Conservation (phyloP, 2,888 invertebrate species). For the Melieria picta region DNA sequence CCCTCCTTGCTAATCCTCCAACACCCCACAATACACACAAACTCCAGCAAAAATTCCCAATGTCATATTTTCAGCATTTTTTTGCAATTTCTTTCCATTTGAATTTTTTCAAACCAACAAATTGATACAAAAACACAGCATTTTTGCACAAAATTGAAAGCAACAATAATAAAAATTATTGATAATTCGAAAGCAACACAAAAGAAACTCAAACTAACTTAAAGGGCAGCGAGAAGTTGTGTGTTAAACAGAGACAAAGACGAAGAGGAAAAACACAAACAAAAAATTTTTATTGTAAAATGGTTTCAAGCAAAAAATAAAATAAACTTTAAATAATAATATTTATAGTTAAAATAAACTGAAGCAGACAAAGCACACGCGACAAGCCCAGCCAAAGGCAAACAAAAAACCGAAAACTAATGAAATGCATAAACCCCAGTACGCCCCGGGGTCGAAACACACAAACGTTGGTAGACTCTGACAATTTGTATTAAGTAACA, state of each 20-base stretch:
- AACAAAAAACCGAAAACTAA: not conserved
- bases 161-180: conserved; percentile 1
- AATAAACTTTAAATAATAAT: conserved; percentile 17
- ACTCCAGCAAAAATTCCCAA: no score
- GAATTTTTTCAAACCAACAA: not conserved
- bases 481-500: no score
- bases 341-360: conserved; percentile 3
- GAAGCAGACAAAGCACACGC: not conserved
- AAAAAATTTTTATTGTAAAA: conserved; percentile 29
- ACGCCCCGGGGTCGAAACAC: no score
- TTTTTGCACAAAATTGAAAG: not conserved
- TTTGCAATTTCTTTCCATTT: not conserved
- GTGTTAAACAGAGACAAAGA: not conserved
- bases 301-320: conserved; percentile 32
- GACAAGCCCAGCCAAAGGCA: not conserved
- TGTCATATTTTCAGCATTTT: not conserved
- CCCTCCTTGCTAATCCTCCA: no score
- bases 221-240: not conserved
- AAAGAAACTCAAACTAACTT: conserved; percentile 3
- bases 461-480: no score
- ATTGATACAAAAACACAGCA: conserved; percentile 2
- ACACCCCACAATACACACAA: no score
- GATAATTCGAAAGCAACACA: conserved; percentile 22
- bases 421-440: not conserved
- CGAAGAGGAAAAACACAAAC: conserved; percentile 2